These are phyloP conservation scores for Cydia amplana DNA, from an alignment of 1,140 invertebrate species.

Conservation along the genomic window DNA sequence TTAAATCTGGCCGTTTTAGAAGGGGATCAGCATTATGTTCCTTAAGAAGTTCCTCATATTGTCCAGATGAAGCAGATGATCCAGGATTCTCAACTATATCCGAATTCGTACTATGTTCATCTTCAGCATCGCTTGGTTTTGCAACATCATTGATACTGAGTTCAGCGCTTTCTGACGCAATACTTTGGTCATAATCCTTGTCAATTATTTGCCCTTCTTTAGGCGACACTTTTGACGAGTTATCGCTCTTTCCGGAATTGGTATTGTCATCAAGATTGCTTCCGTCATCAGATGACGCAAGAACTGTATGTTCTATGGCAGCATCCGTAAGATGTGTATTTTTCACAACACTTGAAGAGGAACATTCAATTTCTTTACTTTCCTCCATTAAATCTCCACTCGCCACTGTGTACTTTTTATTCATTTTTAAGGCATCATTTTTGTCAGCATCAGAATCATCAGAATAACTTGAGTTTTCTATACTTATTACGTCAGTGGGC, in stretches of 20 bases:
- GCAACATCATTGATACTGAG: constrained; percentile 2
- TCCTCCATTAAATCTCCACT: constrained; percentile 8
- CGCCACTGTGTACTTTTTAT: not conserved
- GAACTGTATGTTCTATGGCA: not conserved
- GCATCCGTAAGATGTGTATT: not conserved
- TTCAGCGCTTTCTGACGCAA: not conserved
- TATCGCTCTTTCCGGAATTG: not conserved
- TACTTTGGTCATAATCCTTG: not conserved
- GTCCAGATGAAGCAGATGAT: constrained; percentile 7
- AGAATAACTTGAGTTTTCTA: constrained; percentile 71
- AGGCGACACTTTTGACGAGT: not conserved
- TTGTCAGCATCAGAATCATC: constrained; percentile 56
- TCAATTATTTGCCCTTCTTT: not conserved
- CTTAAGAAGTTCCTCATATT: not conserved
- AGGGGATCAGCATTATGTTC: constrained; percentile 4
- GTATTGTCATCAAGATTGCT: constrained; percentile 5
- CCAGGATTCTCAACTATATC: not conserved
- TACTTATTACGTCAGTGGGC: constrained; percentile 61
- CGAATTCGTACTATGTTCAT: constrained; percentile 5
- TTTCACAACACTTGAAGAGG: not conserved
- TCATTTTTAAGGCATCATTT: not conserved
- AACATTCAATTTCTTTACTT: constrained; percentile 36
- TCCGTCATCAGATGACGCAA: not conserved
- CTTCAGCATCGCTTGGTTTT: constrained; percentile 5
- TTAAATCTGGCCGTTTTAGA: not conserved